Evolutionary conservation across 2,888 invertebrate species (phyloP).

Genomic region (Stictocephala bisonia): DNA sequence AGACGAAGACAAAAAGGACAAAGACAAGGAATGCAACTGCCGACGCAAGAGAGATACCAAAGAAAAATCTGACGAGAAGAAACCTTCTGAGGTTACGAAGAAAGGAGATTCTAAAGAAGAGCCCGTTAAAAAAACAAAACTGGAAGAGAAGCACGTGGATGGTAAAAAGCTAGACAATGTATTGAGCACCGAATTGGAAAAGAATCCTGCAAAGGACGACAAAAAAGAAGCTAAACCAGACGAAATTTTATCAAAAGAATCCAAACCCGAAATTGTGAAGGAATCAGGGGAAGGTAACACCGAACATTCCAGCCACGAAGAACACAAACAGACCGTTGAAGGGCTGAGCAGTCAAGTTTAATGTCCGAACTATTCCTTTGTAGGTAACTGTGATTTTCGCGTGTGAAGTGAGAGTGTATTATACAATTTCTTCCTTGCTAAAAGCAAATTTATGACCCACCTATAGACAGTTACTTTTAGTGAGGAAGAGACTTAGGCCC

Average conservation of each 20-base stretch:
- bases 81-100: conserved; percentile 50
- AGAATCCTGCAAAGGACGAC: conserved; percentile 31
- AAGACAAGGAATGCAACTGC: conserved; percentile 51
- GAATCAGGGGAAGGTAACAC: conserved; percentile 23
- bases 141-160: conserved; percentile 53
- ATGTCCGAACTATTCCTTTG: not conserved
- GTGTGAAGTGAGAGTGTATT: conserved; percentile 22
- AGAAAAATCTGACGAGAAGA: conserved; percentile 54
- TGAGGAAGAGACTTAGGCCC: conserved; percentile 50
- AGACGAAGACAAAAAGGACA: conserved; percentile 51
- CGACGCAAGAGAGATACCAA: conserved; percentile 50
- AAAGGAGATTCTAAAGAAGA: conserved; percentile 47
- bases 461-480: conserved; percentile 51
- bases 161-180: conserved; percentile 51
- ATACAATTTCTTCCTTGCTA: conserved; percentile 53
- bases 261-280: conserved; percentile 1
- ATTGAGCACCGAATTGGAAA: conserved; percentile 32
- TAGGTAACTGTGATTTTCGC: conserved; percentile 36
- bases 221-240: conserved; percentile 14
- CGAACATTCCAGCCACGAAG: conserved; percentile 30
- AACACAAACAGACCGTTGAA: too few species aligned
- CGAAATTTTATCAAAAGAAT: conserved; percentile 8
- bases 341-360: conserved; percentile 28
- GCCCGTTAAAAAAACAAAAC: conserved; percentile 49
- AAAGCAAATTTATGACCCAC: conserved; percentile 51